Percentiles rank a stretch among this genome's conserved stretches.
Evolutionary conservation across 2,113 vertebrate genomes (phyloP).

Genomic region (Ahaetulla prasina): DNA sequence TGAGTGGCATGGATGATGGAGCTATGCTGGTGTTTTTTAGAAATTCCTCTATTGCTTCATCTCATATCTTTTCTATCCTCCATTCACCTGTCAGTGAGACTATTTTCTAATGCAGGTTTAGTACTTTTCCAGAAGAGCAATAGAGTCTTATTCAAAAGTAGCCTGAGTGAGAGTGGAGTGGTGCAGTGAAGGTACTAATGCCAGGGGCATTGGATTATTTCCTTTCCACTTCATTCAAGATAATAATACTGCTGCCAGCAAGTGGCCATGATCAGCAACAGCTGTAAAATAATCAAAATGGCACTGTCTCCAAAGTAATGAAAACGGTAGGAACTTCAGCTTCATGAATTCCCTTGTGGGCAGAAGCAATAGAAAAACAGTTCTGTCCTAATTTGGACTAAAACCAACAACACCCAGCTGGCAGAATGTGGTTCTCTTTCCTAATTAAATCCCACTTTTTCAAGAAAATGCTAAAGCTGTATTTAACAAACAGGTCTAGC

Average conservation of each 20-base stretch:
- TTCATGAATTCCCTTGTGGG: background rate
- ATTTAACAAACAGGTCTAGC: background rate
- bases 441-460: background rate
- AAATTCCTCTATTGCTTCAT: background rate
- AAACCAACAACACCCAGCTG: background rate
- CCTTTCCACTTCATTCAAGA: background rate
- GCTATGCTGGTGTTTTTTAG: background rate
- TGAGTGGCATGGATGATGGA: background rate
- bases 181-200: background rate
- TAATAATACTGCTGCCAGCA: background rate
- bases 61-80: background rate
- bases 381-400: background rate
- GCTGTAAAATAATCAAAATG: background rate
- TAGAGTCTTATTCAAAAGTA: background rate
- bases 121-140: background rate
- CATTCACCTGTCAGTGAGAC: background rate
- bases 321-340: background rate
- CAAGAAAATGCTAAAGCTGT: background rate
- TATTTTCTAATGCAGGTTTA: background rate
- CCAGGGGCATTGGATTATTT: background rate
- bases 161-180: background rate
- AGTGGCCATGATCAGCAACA: background rate
- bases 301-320: background rate
- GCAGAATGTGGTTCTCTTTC: background rate
- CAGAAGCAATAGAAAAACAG: background rate